Evolutionary conservation across 2,113 vertebrate species (phyloP).

Genomic region (Lanius collurio): DNA sequence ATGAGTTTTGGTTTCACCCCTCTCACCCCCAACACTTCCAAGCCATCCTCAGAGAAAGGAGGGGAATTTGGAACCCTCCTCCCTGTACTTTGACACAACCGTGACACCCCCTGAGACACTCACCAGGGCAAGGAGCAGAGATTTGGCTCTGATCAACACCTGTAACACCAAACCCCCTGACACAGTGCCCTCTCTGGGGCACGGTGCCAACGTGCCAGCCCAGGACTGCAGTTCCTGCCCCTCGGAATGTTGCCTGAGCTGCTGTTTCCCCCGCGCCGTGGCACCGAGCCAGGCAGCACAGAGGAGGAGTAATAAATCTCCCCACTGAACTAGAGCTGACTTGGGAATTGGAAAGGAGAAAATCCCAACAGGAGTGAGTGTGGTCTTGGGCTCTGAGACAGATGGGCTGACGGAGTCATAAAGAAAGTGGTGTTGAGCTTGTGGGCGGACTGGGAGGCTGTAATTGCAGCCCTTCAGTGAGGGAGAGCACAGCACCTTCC

Average conservation of each 20-base stretch:
- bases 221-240: neutral
- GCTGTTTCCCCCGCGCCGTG: neutral
- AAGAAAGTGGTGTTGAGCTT: neutral
- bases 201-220: accelerated
- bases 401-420: slow-evolving; percentile 22
- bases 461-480: neutral
- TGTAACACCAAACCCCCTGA: neutral
- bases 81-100: neutral
- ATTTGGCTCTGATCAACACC: neutral
- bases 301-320: slow-evolving; percentile 37
- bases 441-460: neutral
- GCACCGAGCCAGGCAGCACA: neutral
- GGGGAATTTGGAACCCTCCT: neutral
- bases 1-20: neutral
- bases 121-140: neutral
- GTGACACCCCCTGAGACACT: neutral
- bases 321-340: slow-evolving; percentile 18
- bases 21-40: neutral
- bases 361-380: slow-evolving; percentile 23
- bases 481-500: neutral
- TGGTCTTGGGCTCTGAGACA: slow-evolving; percentile 10
- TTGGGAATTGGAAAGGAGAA: slow-evolving; percentile 50
- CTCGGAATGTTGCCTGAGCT: neutral
- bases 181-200: neutral
- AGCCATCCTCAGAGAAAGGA: accelerated